phyloP scores from a whole-genome alignment of 2,797 vertebrate genomes.

The Epinephelus coioides region DNA sequence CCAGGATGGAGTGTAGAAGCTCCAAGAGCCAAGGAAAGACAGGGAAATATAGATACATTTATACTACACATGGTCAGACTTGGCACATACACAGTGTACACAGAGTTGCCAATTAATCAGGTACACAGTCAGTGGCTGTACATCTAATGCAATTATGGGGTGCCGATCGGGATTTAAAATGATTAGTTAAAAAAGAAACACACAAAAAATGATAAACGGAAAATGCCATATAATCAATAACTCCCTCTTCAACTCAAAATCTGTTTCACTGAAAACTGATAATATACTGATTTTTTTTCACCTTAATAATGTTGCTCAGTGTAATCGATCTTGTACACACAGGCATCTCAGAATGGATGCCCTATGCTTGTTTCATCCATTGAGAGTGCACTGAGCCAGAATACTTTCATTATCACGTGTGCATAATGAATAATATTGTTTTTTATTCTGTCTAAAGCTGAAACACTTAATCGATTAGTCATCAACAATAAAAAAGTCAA shows the following conservation, averaged over 20 bases:
- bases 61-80: slow-evolving; percentile 6
- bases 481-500: background rate
- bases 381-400: background rate
- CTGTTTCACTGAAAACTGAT: background rate
- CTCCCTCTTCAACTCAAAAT: background rate
- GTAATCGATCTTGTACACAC: background rate
- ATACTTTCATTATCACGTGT: background rate
- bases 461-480: background rate
- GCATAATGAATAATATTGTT: background rate
- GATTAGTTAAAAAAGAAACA: background rate
- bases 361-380: background rate
- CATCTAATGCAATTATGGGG: background rate
- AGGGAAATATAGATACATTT: background rate
- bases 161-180: background rate
- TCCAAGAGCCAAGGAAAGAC: slow-evolving; percentile 29
- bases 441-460: background rate
- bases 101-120: slow-evolving; percentile 26
- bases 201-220: background rate
- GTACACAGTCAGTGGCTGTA: background rate
- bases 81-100: slow-evolving; percentile 7
- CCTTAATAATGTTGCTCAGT: background rate
- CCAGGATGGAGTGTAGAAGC: slow-evolving; percentile 51
- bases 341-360: background rate
- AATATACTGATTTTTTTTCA: background rate
- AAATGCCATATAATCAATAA: background rate